Conservation (phyloP, 2,797 vertebrate species). For the Sandelia bainsii region DNA sequence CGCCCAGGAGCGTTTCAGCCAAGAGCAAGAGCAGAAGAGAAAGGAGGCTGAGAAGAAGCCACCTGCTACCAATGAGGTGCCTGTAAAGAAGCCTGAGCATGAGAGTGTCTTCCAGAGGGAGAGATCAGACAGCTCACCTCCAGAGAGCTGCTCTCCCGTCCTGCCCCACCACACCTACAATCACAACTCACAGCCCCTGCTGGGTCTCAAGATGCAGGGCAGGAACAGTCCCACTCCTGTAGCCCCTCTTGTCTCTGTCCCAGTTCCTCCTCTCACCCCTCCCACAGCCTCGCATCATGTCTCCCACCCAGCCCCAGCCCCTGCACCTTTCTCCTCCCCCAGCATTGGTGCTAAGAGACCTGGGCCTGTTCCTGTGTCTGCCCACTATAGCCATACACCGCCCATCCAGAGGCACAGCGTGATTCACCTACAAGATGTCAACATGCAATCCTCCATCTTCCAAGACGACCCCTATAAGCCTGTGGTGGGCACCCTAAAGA, state of each 20-base stretch:
- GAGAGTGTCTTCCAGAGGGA: constrained; percentile 88
- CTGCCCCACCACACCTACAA: constrained; percentile 88
- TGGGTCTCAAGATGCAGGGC: constrained; percentile 90
- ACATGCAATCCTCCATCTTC: constrained; percentile 90
- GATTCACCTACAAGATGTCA: constrained; percentile 95
- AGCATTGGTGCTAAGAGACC: constrained; percentile 88
- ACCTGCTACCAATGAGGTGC: constrained; percentile 76
- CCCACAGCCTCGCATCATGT: constrained; percentile 67
- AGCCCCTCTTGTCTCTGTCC: constrained; percentile 74
- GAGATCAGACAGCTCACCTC: constrained; percentile 89
- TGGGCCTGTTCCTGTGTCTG: constrained; percentile 89
- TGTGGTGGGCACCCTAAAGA: constrained; percentile 92
- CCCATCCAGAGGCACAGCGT: constrained; percentile 95
- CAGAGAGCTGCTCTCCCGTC: constrained; percentile 91
- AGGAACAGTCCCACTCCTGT: constrained; percentile 89
- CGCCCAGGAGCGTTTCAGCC: constrained; percentile 97
- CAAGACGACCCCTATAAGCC: constrained; percentile 92
- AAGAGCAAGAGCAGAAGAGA: constrained; percentile 96
- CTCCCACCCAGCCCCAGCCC: constrained; percentile 63
- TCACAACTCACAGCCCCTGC: constrained; percentile 88
- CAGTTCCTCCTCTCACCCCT: constrained; percentile 75
- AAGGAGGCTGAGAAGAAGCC: constrained; percentile 90
- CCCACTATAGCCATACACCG: constrained; percentile 97
- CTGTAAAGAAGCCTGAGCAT: constrained; percentile 87
- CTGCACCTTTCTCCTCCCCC: constrained; percentile 88